These are phyloP conservation scores for Mylabris phalerata DNA, from an alignment of 1,140 invertebrate species.

Conservation along the genomic window DNA sequence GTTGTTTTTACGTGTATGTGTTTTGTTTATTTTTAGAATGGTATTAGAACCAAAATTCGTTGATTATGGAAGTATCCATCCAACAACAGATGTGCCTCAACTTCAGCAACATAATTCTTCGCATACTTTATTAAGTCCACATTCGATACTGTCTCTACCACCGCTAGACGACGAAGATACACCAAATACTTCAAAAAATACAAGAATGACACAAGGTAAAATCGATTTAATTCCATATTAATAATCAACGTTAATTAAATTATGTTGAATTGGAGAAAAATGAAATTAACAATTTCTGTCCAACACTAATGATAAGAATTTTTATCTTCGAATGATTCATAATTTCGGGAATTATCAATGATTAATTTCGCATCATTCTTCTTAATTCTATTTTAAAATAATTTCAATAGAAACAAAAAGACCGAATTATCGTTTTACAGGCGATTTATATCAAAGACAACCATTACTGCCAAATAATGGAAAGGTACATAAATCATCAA, in stretches of 20 bases:
- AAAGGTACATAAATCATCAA: conserved; percentile 29
- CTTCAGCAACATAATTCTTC: conserved; percentile 28
- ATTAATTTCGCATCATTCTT: too few species aligned
- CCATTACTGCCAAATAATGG: conserved; percentile 36
- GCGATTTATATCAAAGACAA: conserved; percentile 40
- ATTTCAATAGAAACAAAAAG: background rate
- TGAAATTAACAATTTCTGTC: too few species aligned
- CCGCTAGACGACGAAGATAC: conserved; percentile 31
- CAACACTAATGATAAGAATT: too few species aligned
- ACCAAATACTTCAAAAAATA: conserved; percentile 30
- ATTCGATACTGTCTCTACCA: conserved; percentile 26
- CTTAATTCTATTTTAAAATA: too few species aligned
- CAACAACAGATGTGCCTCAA: conserved; percentile 31
- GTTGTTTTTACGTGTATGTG: background rate
- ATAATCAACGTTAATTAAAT: too few species aligned
- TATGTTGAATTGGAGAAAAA: too few species aligned
- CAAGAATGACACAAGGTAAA: conserved; percentile 37
- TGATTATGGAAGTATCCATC: conserved; percentile 44
- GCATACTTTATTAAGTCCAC: conserved; percentile 31
- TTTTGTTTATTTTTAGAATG: conserved; percentile 39
- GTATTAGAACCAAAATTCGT: conserved; percentile 44
- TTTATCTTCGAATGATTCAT: too few species aligned
- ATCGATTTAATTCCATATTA: background rate
- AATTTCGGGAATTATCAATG: too few species aligned
- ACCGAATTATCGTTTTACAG: conserved; percentile 19